These are phyloP conservation scores for Hyaena hyaena DNA, from an alignment of 2,113 vertebrate genomes.

Conservation along the genomic window DNA sequence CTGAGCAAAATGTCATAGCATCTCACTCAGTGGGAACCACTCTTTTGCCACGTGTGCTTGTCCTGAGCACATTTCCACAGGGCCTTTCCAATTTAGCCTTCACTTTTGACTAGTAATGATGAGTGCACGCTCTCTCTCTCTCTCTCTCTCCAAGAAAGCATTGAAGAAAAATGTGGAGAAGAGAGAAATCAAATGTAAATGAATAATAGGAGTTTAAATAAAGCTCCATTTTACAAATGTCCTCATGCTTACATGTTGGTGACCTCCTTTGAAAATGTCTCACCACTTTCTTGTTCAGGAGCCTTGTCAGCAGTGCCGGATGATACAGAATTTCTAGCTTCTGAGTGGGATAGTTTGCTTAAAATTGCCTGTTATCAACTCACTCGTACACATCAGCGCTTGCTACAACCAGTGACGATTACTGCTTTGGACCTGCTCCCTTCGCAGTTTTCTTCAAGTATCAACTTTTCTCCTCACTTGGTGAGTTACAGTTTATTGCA, in stretches of 20 bases:
- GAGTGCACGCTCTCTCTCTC: neutral
- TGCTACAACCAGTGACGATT: neutral
- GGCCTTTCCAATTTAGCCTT: neutral
- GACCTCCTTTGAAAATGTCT: neutral
- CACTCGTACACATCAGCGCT: neutral
- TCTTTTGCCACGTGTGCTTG: neutral
- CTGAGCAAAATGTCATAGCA: neutral
- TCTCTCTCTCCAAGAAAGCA: neutral
- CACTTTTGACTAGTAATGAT: neutral
- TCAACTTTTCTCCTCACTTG: constrained; percentile 4
- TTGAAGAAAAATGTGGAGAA: neutral
- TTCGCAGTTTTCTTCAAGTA: neutral
- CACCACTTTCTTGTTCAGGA: neutral
- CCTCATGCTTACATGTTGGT: neutral
- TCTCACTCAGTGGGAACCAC: neutral
- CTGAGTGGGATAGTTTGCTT: constrained; percentile 2
- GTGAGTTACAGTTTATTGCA: neutral
- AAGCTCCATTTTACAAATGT: neutral
- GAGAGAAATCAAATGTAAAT: neutral
- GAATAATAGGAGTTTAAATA: neutral
- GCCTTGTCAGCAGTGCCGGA: neutral
- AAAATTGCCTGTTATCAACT: neutral
- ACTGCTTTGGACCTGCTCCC: neutral
- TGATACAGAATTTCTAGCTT: neutral
- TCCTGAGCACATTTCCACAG: neutral